These are phyloP conservation scores for Danio aesculapii DNA, from an alignment of 2,797 vertebrate genomes.

Conservation along the genomic window DNA sequence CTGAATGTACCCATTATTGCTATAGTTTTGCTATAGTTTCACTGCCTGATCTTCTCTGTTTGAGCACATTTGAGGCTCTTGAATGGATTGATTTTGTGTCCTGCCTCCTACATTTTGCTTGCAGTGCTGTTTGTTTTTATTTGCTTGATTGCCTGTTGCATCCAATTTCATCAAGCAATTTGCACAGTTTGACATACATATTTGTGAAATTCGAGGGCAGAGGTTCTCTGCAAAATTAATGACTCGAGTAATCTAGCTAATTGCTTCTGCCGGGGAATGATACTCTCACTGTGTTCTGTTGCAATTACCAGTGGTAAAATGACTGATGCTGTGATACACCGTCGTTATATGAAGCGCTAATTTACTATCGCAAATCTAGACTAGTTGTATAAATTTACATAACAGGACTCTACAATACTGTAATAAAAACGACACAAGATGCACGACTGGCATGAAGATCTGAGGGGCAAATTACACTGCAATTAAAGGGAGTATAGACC, in stretches of 20 bases:
- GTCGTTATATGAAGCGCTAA: background rate
- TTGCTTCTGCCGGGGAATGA: slow-evolving; percentile 31
- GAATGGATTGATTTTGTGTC: background rate
- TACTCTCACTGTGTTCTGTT: slow-evolving; percentile 20
- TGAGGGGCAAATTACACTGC: too few relatives aligned
- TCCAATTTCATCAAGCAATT: slow-evolving; percentile 31
- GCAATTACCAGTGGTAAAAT: slow-evolving; percentile 8
- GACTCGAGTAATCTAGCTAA: slow-evolving; percentile 37
- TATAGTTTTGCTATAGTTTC: background rate
- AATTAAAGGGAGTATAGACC: too few relatives aligned
- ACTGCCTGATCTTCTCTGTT: background rate
- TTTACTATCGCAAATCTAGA: background rate
- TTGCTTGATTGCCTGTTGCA: slow-evolving; percentile 18
- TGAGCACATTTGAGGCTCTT: slow-evolving; percentile 1
- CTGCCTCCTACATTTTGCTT: background rate
- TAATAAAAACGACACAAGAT: too few relatives aligned
- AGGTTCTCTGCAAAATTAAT: slow-evolving; percentile 38
- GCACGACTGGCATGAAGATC: too few relatives aligned
- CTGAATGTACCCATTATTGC: background rate
- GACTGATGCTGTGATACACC: background rate
- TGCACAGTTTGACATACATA: slow-evolving; percentile 31
- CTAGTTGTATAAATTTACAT: too few relatives aligned
- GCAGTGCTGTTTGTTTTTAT: slow-evolving; percentile 27
- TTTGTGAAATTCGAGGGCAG: slow-evolving; percentile 28
- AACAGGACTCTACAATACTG: too few relatives aligned